Evolutionary conservation across 2,797 vertebrate genomes (phyloP), one percentile per base, ranked within the genome.

Genomic region (Tokudaia tokunoshimensis): DNA sequence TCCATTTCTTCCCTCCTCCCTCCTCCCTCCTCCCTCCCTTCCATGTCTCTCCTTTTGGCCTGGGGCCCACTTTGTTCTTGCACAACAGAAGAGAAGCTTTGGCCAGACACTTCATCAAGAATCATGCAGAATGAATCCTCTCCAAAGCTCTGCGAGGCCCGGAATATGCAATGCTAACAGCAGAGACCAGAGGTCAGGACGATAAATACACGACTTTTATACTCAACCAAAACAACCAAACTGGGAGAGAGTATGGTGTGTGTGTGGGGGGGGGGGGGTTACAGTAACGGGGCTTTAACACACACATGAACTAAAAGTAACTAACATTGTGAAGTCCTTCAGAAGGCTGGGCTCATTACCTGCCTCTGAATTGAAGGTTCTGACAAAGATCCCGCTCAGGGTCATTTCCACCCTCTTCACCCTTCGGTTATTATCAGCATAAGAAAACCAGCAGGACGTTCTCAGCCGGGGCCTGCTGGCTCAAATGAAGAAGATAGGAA

Each of bases 301-400:
- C 92, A 91, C 59, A 74, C 44, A 37, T 81, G 59, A 82, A 89
- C 67, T 92, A 74, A 75, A 92, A n/a, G 81, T n/a, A 41, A 76
- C 20, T 83, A 80, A 44, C 78, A 65, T 9, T 52, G 14, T 59
- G 3, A 79, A n/a, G 15, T 55, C 67, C 65, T 10, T 34, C 78
- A 70, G 44, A 91, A 41, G 80, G 0, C 22, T 80, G 34, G 76
- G 57, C 31, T 26, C 2, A 14, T 14, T 52, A 22, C 55, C 37
- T 57, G 10, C 24, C 37, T 79, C 4, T 1, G 10, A 76, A 22
- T 67, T 67, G 57, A 81, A 55, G 80, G 47, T 19, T 61, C 55
- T 1, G 2, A 47, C 79, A 80, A 59, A n/a, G 24, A 67, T 83
- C 14, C 14, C 20, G 20, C n/a, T 15, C 6, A 4, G 15, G 31